Base-by-base conservation (phyloP, 2,113 vertebrate species). In the Notechis scutatus region DNA sequence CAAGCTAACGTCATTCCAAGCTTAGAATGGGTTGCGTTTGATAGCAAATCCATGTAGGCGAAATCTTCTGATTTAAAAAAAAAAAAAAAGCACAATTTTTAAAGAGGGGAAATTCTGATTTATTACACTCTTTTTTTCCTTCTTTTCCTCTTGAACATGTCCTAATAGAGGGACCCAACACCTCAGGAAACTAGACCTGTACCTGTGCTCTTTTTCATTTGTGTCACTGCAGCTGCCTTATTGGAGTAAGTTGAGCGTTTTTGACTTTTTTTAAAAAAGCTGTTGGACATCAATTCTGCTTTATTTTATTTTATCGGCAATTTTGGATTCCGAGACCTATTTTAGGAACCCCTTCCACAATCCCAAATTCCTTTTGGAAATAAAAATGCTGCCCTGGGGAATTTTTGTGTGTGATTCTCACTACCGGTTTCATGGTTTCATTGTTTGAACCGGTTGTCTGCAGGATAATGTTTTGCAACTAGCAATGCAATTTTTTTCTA, bases 401-500 rank as follows among this genome's bases (percentile, higher is more conserved):
- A 94, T 94, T 90, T 96, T 95, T 87, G 91, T 97, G 94, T 97
- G 92, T 95, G 93, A 95, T 42, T 91, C 93, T 57, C 91, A 94
- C 96, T 95, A 94, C 96, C 90, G 87, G 93, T 74, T 61, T 96
- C 96, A 94, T 92, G 87, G 93, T 74, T 61, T 96, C 96, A 94
- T 92, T 94, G 93, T 96, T 61, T 93, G 88, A 88, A 91, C 97
- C 92, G 86, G 94, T 91, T 95, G 95, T 97, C 96, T 87, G 92
- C 8, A 90, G 95, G 95, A 97, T 96, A 94, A 91, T 95, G 95
- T 96, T 97, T 97, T 97, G 98, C 98, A 98, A 98, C 97, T 98
- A 98, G 97, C 98, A 98, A 98, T 98, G 98, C 98, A 98, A 98
- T 96, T 98, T 98, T 98, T 98, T 98, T 98, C 97, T 98, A 98